Evolutionary conservation across 2,888 invertebrate genomes (phyloP), one percentile per base, ranked within the genome.

Genomic region (Lymantria monacha): DNA sequence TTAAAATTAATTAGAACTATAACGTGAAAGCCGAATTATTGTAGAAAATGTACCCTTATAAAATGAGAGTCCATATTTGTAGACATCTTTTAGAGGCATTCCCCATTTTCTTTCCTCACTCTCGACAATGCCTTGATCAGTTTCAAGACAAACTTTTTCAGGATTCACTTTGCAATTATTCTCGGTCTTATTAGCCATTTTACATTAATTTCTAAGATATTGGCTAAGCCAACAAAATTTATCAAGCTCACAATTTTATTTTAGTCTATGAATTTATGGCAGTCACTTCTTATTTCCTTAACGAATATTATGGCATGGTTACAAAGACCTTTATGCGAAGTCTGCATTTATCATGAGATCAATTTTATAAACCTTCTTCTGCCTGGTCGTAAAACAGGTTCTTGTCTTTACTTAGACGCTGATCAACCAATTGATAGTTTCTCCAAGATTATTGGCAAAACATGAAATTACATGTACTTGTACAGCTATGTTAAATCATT

Each of bases 51-150:
- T 93, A 98, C 98, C 98, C 95, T 97, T 98, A 80, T 97, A 98
- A 91, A 98, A 99, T 76, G 94, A 93, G 55, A 98, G 90, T 31
- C 97, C 97, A 71, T 98, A 93, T 89, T 95, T 96, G 88, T 98
- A 99, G 46, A 98, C 94, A 73, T 97, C 97, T 73, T 94, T 92
- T 53, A 95, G 78, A 42, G 94, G 93, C 71, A 95, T 90, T 45
- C 94, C 94, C 94, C 95, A 95, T 90, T 95, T 93, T 63, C 83
- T 76, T 71, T 88, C 86, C 74, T 91, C 91, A 57, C 87, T 90
- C 48, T 88, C 87, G 44, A 86, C 60, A 53, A 91, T 91, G 55
- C 91, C 91, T 71, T 91, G 87, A 61, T 91, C 91, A 40, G 89
- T 91, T 73, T 91, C 91, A 37, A 91, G 72, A 15, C 79, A 80